Conservation (phyloP, 2,888 invertebrate species). For the Cheiracanthium punctorium region DNA sequence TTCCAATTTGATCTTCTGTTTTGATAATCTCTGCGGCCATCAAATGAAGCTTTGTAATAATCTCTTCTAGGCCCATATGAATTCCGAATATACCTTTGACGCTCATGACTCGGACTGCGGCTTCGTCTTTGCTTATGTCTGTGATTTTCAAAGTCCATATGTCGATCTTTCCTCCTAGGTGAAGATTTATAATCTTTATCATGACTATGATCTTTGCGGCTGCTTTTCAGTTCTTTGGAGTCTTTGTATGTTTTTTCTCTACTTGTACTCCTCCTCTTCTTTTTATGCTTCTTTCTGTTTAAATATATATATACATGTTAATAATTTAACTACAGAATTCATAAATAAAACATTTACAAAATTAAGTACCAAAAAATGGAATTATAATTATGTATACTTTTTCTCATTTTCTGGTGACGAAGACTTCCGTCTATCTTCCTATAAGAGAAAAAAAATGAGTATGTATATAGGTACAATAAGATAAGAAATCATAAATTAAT, state of each 20-base stretch:
- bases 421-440: slow-evolving; percentile 23
- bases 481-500: too few species aligned
- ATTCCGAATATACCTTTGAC: slow-evolving; percentile 58
- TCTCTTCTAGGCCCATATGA: slow-evolving; percentile 19
- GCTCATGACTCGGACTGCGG: slow-evolving; percentile 72
- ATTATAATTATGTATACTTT: slow-evolving; percentile 37
- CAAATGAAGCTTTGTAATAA: slow-evolving; percentile 15
- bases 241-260: slow-evolving; percentile 70
- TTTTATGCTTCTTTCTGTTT: slow-evolving; percentile 69
- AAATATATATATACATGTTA: slow-evolving; percentile 24
- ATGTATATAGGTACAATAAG: too few species aligned
- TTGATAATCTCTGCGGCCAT: slow-evolving; percentile 63
- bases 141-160: slow-evolving; percentile 44
- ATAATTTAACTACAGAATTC: not conserved
- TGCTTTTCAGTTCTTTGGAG: slow-evolving; percentile 71
- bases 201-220: slow-evolving; percentile 37
- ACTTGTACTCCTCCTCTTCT: slow-evolving; percentile 70
- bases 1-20: slow-evolving; percentile 37
- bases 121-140: slow-evolving; percentile 65
- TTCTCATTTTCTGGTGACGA: slow-evolving; percentile 50
- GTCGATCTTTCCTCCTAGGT: slow-evolving; percentile 11
- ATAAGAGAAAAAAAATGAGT: slow-evolving; percentile 12
- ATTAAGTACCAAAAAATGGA: not conserved
- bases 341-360: too few species aligned
- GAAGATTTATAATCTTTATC: slow-evolving; percentile 56